phyloP scores from a whole-genome alignment of 2,113 vertebrate species.

The Pteronura brasiliensis region DNA sequence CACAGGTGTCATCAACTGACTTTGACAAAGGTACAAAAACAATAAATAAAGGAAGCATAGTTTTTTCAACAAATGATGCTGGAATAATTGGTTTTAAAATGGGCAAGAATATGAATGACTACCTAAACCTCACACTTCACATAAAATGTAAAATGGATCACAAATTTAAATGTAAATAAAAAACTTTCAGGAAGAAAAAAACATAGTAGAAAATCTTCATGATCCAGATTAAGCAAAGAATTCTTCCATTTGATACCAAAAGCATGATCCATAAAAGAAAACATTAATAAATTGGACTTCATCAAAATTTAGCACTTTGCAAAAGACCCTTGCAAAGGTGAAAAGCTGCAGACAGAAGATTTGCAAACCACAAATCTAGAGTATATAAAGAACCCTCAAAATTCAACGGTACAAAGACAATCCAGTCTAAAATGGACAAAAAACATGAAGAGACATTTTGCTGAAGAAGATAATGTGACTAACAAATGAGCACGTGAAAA shows the following conservation, averaged over 20 bases:
- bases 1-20: neutral
- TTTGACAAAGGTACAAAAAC: neutral
- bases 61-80: neutral
- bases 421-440: neutral
- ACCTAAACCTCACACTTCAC: neutral
- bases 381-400: slow-evolving; percentile 18
- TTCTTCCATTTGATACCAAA: neutral
- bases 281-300: neutral
- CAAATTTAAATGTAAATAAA: neutral
- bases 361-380: neutral
- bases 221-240: neutral
- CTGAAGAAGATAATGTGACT: neutral
- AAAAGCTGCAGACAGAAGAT: neutral
- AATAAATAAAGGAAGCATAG: neutral
- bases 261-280: neutral
- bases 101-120: neutral
- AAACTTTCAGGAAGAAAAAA: neutral
- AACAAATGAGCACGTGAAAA: neutral
- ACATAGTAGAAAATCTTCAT: neutral
- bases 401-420: neutral
- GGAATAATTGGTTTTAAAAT: neutral
- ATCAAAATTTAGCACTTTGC: neutral
- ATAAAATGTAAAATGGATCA: neutral
- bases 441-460: neutral
- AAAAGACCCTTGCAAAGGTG: neutral